Conservation (phyloP, 2,797 vertebrate genomes). For the Australoheros facetus region DNA sequence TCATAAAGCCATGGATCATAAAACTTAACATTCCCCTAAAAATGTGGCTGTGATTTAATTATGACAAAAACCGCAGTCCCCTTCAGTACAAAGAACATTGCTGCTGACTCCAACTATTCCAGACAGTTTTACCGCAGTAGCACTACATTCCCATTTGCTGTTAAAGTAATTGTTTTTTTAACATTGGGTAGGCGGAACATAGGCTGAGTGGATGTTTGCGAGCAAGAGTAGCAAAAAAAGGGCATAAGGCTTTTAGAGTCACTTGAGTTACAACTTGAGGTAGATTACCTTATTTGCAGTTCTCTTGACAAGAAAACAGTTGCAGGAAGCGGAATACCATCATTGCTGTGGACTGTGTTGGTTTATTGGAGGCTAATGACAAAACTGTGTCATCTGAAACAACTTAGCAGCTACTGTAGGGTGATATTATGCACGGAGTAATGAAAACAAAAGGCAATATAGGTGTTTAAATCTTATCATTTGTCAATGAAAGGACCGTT, state of each 20-base stretch:
- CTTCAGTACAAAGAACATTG: constrained; percentile 27
- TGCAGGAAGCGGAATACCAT: constrained; percentile 44
- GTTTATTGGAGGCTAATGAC: constrained; percentile 44
- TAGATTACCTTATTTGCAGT: constrained; percentile 39
- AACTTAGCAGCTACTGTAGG: constrained; percentile 7
- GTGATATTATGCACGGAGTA: constrained; percentile 22
- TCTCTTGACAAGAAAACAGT: constrained; percentile 16
- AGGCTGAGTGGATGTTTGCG: constrained; percentile 32
- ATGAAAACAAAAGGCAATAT: constrained; percentile 36
- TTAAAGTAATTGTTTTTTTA: constrained; percentile 48
- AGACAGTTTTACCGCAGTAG: constrained; percentile 40
- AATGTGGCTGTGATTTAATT: constrained; percentile 63
- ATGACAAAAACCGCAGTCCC: constrained; percentile 40
- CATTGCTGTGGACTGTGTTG: background rate
- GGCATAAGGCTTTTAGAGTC: background rate
- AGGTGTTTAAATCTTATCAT: constrained; percentile 45
- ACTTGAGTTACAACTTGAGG: constrained; percentile 4
- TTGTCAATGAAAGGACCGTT: constrained; percentile 35
- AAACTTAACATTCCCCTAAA: constrained; percentile 61
- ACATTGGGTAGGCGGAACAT: constrained; percentile 3
- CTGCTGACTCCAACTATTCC: constrained; percentile 56
- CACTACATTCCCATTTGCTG: constrained; percentile 24
- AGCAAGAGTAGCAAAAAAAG: constrained; percentile 14
- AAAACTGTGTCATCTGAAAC: constrained; percentile 46
- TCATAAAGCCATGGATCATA: constrained; percentile 56